Conservation (phyloP, 1,140 invertebrate species). For the Tetragonula clypearis region DNA sequence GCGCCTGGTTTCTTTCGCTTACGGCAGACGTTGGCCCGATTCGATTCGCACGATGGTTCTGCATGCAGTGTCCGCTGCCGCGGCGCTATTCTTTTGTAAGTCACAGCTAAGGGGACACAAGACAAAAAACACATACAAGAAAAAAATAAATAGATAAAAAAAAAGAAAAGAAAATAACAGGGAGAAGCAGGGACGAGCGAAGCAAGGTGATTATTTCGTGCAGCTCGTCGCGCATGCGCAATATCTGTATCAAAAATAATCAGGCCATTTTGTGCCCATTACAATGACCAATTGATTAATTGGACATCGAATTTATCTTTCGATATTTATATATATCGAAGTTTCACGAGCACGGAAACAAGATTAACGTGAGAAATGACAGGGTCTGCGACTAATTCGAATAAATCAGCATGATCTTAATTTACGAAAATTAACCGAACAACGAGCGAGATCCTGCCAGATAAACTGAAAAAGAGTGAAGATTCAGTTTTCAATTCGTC, state of each 20-base stretch:
- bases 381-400: too few species aligned
- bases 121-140: conserved; percentile 60
- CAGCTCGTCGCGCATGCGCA: conserved; percentile 12
- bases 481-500: not conserved
- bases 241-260: not conserved
- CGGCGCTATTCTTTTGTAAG: conserved; percentile 81
- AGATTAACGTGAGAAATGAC: too few species aligned
- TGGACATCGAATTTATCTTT: too few species aligned
- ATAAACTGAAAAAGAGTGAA: not conserved
- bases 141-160: conserved; percentile 64
- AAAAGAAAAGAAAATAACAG: conserved; percentile 52
- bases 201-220: conserved; percentile 42
- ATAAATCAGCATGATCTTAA: too few species aligned
- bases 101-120: conserved; percentile 77
- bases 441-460: not conserved
- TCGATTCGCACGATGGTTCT: conserved; percentile 50
- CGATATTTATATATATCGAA: too few species aligned
- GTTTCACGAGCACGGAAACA: too few species aligned
- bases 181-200: conserved; percentile 69
- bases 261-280: not conserved
- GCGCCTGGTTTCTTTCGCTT: conserved; percentile 90
- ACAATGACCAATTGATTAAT: too few species aligned
- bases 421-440: too few species aligned
- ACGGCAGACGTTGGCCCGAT: conserved; percentile 81
- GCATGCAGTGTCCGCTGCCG: conserved; percentile 74